Conservation (phyloP, 30 jellyfish, hydroid and myxozoan species). For the Pseudorhiza aurosa region DNA sequence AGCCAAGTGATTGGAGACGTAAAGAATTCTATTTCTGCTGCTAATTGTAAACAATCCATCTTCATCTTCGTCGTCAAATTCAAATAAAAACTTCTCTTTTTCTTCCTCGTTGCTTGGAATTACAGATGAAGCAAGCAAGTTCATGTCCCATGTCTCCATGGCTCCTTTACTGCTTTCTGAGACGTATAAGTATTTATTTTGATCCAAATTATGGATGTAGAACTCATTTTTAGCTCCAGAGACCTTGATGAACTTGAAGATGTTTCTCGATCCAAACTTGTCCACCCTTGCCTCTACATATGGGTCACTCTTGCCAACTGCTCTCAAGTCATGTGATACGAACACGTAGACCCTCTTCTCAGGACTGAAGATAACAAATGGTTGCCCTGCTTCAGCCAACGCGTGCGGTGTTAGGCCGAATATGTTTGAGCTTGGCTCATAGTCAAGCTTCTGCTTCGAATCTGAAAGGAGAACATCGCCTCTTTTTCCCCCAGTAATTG, state of each 20-base stretch:
- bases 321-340: conserved; percentile 27
- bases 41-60: conserved; percentile 24
- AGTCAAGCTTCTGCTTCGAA: background rate
- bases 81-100: background rate
- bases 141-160: background rate
- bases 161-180: conserved; percentile 4
- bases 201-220: background rate
- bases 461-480: background rate
- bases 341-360: background rate
- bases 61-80: conserved; percentile 2
- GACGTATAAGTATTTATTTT: background rate
- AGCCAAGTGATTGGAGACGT: conserved; percentile 2
- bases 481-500: conserved; percentile 16
- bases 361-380: conserved; percentile 4
- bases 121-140: conserved; percentile 2
- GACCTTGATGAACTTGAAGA: background rate
- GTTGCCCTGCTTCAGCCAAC: background rate
- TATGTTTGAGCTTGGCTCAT: conserved; percentile 21
- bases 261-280: conserved; percentile 1
- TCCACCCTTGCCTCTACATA: conserved; percentile 19
- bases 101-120: background rate
- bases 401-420: conserved; percentile 20
- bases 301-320: background rate
- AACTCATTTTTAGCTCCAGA: background rate
- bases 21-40: background rate